Evolutionary conservation across 1,140 invertebrate genomes (phyloP), one percentile per base, ranked within the genome.

Genomic region (Caerostris darwini): DNA sequence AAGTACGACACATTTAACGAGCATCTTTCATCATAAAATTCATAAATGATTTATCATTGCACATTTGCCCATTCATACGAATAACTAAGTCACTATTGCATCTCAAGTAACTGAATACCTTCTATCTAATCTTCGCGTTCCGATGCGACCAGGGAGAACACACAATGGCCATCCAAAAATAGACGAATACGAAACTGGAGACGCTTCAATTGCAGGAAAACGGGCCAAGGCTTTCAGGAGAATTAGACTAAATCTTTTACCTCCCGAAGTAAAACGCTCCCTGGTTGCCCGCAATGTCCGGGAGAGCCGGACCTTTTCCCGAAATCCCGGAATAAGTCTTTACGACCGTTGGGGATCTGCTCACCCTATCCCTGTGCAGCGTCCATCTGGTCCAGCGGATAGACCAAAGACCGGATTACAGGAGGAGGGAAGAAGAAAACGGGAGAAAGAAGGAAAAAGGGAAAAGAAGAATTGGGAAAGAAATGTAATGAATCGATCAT

Each of bases 401-500:
- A 92, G 83, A 50, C 77, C 77, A 53, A 82, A 81, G 81, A 85
- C 14, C 90, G 90, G 81, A 85, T 92, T 83, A 87, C 19, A 19
- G 61, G 85, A 53, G 53, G 50, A 77, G 82, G 57, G 86, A 88
- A 54, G 7, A 59, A 69, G 56, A 67, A 56, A 69, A 12, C 7
- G 64, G 67, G 67, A 77, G 67, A 10, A 53, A 91, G 53, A 69
- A 58, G 53, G 56, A 7, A 77, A 54, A 82, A 56, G 58, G 64
- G 58, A 8, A 10, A 59, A 93, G 64, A 86, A 87, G 14, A 81
- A 19, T 50, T 56, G 90, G 71, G 90, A 58, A 91, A 57, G 67
- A 93, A 87, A 85, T 87, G 92, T 86, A 94, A 89, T 82, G 92
- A 94, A 93, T 93, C 92, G 92, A 93, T 93, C 92, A 93, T 86